Conservation (phyloP, 2,888 invertebrate species). For the Pachydiplax longipennis region DNA sequence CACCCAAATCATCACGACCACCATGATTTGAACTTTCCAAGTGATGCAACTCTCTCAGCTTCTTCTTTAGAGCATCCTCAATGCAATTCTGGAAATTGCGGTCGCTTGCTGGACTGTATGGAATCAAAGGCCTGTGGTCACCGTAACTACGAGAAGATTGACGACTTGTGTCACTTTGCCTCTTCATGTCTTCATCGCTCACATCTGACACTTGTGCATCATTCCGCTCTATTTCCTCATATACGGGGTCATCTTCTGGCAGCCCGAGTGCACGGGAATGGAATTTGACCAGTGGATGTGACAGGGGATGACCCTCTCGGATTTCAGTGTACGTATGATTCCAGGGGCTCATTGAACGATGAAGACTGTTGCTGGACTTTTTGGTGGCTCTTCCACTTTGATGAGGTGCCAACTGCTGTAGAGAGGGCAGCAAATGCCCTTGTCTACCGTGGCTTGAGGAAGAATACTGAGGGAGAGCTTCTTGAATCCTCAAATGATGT, state of each 20-base stretch:
- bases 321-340: slow-evolving; percentile 84
- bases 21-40: slow-evolving; percentile 55
- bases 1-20: slow-evolving; percentile 59
- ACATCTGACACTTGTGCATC: slow-evolving; percentile 78
- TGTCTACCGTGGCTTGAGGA: not conserved
- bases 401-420: slow-evolving; percentile 13
- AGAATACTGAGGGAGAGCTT: slow-evolving; percentile 11
- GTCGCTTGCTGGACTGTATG: slow-evolving; percentile 73
- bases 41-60: slow-evolving; percentile 57
- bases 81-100: slow-evolving; percentile 57
- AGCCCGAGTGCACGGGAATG: slow-evolving; percentile 47
- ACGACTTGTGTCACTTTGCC: slow-evolving; percentile 75
- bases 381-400: slow-evolving; percentile 45
- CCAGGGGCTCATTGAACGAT: slow-evolving; percentile 65
- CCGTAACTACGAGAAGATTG: slow-evolving; percentile 79
- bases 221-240: slow-evolving; percentile 49
- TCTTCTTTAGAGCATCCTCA: slow-evolving; percentile 57
- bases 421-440: slow-evolving; percentile 13
- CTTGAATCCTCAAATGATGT: not conserved
- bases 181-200: slow-evolving; percentile 79
- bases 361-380: slow-evolving; percentile 48
- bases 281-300: slow-evolving; percentile 52
- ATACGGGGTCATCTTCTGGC: slow-evolving; percentile 58
- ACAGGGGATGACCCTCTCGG: slow-evolving; percentile 60
- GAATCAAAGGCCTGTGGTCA: slow-evolving; percentile 81